Conservation (phyloP, 2,797 vertebrate species). For the Mus spretus region DNA sequence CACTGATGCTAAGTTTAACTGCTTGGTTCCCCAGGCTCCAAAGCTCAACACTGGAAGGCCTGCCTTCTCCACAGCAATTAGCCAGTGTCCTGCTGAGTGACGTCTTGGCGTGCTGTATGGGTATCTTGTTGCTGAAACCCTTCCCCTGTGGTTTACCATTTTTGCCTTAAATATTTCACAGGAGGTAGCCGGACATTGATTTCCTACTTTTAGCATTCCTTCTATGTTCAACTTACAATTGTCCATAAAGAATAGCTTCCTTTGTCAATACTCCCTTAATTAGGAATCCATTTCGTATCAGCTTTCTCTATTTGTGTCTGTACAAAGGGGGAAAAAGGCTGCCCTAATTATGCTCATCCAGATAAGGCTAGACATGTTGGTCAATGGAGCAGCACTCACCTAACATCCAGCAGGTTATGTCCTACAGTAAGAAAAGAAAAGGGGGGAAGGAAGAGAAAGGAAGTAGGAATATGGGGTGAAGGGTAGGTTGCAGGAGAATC, state of each 20-base stretch:
- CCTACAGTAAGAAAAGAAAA: neutral
- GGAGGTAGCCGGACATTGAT: neutral
- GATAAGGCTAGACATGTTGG: too few species aligned
- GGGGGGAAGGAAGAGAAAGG: neutral
- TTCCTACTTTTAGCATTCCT: neutral
- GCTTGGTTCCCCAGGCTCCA: neutral
- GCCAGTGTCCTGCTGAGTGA: neutral
- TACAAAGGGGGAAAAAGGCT: neutral
- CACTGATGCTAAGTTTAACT: neutral
- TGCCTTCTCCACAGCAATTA: neutral
- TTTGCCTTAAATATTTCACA: constrained; percentile 48
- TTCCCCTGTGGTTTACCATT: neutral
- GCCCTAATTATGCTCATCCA: neutral
- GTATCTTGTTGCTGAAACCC: neutral
- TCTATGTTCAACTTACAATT: neutral
- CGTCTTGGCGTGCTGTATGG: neutral
- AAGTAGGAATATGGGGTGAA: too few species aligned
- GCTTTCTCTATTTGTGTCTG: neutral
- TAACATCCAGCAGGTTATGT: neutral
- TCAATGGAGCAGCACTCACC: neutral
- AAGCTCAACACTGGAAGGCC: neutral
- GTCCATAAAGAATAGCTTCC: constrained; percentile 39
- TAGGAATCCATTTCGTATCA: neutral
- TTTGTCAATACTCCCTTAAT: constrained; percentile 44
- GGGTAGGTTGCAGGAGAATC: neutral